Evolutionary conservation across 2,888 invertebrate genomes (phyloP), one percentile per base, ranked within the genome.

Genomic region (Heliconius ethilla): DNA sequence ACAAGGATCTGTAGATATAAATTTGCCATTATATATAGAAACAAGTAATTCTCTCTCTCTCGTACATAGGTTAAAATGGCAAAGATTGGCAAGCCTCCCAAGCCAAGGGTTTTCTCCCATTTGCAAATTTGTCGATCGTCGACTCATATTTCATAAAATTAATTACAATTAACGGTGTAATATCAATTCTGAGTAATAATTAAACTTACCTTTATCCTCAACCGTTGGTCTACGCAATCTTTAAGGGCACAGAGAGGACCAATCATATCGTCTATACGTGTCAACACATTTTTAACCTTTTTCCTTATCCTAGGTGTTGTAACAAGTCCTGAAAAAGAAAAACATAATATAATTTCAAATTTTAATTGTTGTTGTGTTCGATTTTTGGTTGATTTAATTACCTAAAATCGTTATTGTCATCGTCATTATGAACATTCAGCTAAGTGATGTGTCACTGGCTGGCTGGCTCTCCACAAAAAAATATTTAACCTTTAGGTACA

Each of bases 241-340:
- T 91, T 95, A 22, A 97, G 89, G n/a, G 95, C 88, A 1, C 91
- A 91, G 45, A 97, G 89, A 0, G 97, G 97, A 0, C 97, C 97
- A 1, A 86, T 84, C 29, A 91, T 92, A 0, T 83, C 86, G 63
- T 95, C 93, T 90, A 96, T 96, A 75, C 93, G 87, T 1, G 92
- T 92, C 65, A 94, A 83, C 2, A 94, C 87, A 81, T 94, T 94
- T 74, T 81, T 88, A 3, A 51, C 18, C 37, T 75, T 87, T 66
- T 75, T 86, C 78, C 84, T 82, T 29, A 67, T 85, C 59, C 78
- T 81, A n/a, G 82, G 79, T 18, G 83, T 82, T 4, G 86, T 83
- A 18, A 83, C 85, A 66, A 86, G 78, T 74, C 85, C 91, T 89
- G 85, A 11, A 83, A 83, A 77, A 78, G 79, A 81, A 80, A 29